These are phyloP conservation scores for Chloromyia formosa DNA, from an alignment of 2,888 invertebrate species.

Conservation along the genomic window DNA sequence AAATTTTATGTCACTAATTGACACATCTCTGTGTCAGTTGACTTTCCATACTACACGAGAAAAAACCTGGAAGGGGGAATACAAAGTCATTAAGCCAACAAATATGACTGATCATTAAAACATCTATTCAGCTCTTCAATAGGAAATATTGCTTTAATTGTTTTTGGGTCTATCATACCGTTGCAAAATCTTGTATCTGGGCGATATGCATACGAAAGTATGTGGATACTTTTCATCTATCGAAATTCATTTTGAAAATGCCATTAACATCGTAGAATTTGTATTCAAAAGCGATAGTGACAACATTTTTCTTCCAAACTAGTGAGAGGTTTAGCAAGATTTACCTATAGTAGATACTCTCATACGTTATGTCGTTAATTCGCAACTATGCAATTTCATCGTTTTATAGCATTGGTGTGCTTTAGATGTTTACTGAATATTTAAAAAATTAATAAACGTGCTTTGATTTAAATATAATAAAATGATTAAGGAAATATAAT, in stretches of 20 bases:
- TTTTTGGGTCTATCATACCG: neutral
- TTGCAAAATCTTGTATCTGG: constrained; percentile 15
- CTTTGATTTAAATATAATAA: too few relatives aligned
- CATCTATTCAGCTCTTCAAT: constrained; percentile 29
- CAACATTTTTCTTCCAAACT: neutral
- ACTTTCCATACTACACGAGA: neutral
- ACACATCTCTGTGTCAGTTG: neutral
- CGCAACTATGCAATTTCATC: constrained; percentile 7
- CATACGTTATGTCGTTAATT: neutral
- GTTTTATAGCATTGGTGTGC: neutral
- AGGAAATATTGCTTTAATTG: constrained; percentile 8
- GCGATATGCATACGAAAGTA: constrained; percentile 12
- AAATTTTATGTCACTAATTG: neutral
- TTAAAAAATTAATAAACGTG: too few relatives aligned
- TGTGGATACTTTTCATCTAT: neutral
- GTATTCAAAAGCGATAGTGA: neutral
- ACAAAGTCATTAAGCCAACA: constrained; percentile 49
- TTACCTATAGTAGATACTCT: too few relatives aligned
- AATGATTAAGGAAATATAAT: too few relatives aligned
- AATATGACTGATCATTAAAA: constrained; percentile 49
- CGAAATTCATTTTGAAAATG: constrained; percentile 17
- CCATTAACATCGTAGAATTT: constrained; percentile 21
- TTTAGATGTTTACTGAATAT: neutral
- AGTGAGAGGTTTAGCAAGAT: neutral
- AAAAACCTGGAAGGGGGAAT: neutral